phyloP scores from a whole-genome alignment of 2,113 vertebrate species.

The Oncorhynchus keta region DNA sequence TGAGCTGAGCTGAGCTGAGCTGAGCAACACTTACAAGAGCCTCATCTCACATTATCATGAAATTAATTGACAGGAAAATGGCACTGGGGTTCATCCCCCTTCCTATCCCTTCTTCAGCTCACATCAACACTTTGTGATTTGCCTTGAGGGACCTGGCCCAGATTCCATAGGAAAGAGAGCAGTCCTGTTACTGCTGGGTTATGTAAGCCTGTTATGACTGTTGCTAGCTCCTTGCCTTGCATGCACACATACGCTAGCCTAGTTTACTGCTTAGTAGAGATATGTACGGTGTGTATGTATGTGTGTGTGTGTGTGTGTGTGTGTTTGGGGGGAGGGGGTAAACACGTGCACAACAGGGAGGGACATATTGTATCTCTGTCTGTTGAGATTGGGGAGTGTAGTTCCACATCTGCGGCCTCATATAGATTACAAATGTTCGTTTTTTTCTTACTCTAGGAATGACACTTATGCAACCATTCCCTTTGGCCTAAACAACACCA shows the following conservation, averaged over 20 bases:
- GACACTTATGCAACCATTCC: too few relatives aligned
- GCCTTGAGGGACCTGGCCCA: slow-evolving; percentile 60
- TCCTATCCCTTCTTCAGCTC: slow-evolving; percentile 27
- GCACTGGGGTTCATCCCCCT: slow-evolving; percentile 29
- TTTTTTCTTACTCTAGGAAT: too few relatives aligned
- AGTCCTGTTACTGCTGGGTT: slow-evolving; percentile 40
- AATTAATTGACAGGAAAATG: slow-evolving; percentile 41
- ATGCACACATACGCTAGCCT: slow-evolving; percentile 14
- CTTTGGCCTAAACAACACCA: too few relatives aligned
- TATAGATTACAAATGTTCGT: too few relatives aligned
- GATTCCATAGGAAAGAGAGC: slow-evolving; percentile 49
- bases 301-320: background rate
- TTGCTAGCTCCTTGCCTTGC: slow-evolving; percentile 27
- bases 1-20: too few relatives aligned
- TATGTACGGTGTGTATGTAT: background rate
- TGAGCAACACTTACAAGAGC: slow-evolving; percentile 15
- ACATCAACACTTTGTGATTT: slow-evolving; percentile 42
- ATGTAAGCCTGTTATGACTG: slow-evolving; percentile 54
- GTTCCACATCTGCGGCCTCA: too few relatives aligned
- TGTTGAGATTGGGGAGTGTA: too few relatives aligned
- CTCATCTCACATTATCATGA: slow-evolving; percentile 21
- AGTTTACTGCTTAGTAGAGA: slow-evolving; percentile 10
- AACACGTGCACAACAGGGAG: background rate
- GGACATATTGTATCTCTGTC: too few relatives aligned
- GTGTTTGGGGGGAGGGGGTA: background rate